Base-by-base conservation (phyloP, 2,888 invertebrate genomes). In the Nephrocerus scutellatus region DNA sequence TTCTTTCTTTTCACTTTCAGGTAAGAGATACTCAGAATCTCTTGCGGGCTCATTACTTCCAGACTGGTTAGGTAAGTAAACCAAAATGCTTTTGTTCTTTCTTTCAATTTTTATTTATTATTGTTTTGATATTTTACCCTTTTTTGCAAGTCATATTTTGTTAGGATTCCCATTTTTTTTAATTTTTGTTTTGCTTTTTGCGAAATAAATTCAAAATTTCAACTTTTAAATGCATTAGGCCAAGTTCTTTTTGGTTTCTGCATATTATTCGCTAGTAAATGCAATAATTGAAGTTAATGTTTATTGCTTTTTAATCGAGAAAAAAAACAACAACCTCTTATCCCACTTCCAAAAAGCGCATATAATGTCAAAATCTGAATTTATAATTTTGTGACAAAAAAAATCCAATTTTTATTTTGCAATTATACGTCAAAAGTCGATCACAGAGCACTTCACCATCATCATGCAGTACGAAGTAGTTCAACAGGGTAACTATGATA, bases 21-120 rank as follows among this genome's bases (percentile, higher is more conserved):
- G 69, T 69, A 69, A 69, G 69, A 68, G 69, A 69, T 69, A 69
- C 60, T 64, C 69, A 59, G 69, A 69, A 69, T 69, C 69, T 69
- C 69, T 69, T 68, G 69, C 69, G 67, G 68, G 69, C 60, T 68
- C 69, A 46, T 59, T 69, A 53, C 68, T 69, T 52, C 69, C 69
- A 59, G 69, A 69, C 57, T 69, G 69, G 69, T 60, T 69, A 66
- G 69, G 69, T 69, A 68, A 69, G 69, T 69, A 56, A 48, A n/a
- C n/a, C n/a, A 54, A 43, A 45, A 26, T 18, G 32, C 32, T 36
- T 52, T 48, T 48, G 35, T 35, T 49, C 44, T 48, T 48, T 43
- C 34, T 53, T 54, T 56, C 25, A 12, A 38, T 51, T 47, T 35
- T 47, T 46, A 34, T 48, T 44, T 45, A 46, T 46, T 44, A 42